Percentiles rank a stretch among this genome's conserved stretches.
These are phyloP conservation scores for Odocoileus virginianus DNA, from an alignment of 2,113 vertebrate species.

Conservation along the genomic window DNA sequence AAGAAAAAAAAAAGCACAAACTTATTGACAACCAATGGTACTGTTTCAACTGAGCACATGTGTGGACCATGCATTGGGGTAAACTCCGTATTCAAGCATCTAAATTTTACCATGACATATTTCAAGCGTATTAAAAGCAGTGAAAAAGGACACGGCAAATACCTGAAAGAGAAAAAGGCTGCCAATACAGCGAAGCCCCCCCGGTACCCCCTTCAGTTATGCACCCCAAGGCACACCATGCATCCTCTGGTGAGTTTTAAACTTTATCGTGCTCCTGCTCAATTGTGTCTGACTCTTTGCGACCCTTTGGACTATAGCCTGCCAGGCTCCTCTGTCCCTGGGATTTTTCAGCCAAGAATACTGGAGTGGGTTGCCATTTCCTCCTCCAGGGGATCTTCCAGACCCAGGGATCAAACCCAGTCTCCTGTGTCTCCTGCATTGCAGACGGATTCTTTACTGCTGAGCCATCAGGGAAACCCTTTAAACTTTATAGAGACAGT, in stretches of 20 bases:
- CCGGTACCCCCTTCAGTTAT: neutral
- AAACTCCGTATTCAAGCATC: neutral
- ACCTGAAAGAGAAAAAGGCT: neutral
- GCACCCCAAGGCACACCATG: accelerated
- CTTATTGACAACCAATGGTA: no score
- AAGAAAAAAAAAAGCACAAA: neutral
- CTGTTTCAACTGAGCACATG: neutral
- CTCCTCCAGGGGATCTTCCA: neutral
- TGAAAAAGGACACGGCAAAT: neutral
- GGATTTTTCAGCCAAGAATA: neutral
- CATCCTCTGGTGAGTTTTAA: neutral
- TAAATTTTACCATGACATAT: neutral
- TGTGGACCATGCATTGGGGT: neutral
- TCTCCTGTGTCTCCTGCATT: neutral
- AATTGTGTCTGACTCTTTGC: neutral
- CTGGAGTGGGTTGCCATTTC: neutral
- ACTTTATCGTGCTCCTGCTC: accelerated
- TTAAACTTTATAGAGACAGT: neutral
- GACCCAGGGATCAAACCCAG: neutral
- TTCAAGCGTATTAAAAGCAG: neutral
- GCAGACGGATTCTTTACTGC: neutral
- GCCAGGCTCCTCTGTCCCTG: neutral
- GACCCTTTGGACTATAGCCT: neutral
- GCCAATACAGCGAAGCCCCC: accelerated
- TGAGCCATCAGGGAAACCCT: neutral